These are phyloP conservation scores for Trachemys scripta DNA, from an alignment of 2,113 vertebrate genomes.

Conservation along the genomic window DNA sequence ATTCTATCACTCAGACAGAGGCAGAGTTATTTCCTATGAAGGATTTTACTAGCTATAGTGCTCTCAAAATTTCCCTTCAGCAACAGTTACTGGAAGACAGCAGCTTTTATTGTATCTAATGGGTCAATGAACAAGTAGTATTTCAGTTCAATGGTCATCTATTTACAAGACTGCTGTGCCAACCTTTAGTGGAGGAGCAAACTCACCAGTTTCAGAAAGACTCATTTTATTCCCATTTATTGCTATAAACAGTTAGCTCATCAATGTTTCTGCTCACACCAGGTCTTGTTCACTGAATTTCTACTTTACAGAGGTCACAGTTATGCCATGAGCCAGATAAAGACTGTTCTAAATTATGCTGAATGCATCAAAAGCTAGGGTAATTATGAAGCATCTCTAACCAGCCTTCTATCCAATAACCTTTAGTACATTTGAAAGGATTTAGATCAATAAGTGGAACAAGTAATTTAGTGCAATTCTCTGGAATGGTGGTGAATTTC, in stretches of 20 bases:
- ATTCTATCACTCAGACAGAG: neutral
- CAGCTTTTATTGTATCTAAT: neutral
- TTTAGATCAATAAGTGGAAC: neutral
- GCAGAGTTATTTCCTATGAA: neutral
- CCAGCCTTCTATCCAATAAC: neutral
- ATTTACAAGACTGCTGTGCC: neutral
- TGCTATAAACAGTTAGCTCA: neutral
- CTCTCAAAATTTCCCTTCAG: neutral
- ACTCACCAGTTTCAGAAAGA: neutral
- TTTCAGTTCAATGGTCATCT: neutral
- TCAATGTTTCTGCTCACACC: neutral
- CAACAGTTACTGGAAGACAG: neutral
- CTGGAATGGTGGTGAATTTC: neutral
- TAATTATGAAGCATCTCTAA: neutral
- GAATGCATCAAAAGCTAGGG: neutral
- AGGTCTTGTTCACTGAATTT: neutral
- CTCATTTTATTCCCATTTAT: neutral
- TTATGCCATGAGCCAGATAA: neutral
- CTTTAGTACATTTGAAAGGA: neutral
- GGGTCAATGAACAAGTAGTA: neutral
- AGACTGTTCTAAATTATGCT: neutral
- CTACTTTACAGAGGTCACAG: neutral
- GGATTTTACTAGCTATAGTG: neutral
- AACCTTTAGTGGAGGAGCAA: neutral
- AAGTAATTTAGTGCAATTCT: neutral